Base-by-base conservation (phyloP, 53 echinoderm and acorn worm genomes). In the Zoroaster sp. region DNA sequence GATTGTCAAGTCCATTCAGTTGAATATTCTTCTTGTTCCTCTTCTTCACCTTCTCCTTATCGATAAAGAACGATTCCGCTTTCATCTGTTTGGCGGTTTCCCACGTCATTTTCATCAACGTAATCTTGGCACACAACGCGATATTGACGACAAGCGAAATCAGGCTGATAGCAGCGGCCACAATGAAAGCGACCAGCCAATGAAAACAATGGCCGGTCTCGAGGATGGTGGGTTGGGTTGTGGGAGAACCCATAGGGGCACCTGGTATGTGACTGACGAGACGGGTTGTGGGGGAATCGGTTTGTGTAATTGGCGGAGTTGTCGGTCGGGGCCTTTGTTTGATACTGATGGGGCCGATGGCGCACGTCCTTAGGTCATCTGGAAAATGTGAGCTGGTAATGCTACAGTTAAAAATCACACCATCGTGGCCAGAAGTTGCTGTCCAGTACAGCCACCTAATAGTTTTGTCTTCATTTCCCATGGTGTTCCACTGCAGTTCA, bases 311-410 rank as follows among this genome's bases (percentile, higher is more conserved):
- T 13, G 6, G 37, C 12, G 85, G 51, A 20, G 28, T 3, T 10
- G 55, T 63, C 3, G 79, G 18, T 23, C 18, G 4, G 10, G 13
- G 28, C 35, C 18, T 47, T 0, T 47, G 4, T 4, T 13, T 49
- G n/a, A 85, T 70, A 4, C n/a, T 69, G 34, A 85, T 70, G 7
- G 85, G 85, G 5, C 85, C 85, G 21, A 85, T 70, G 11, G 20
- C 34, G 38, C 85, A 85, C 1, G 13, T 49, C n/a, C 28, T 35
- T 0, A 3, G 10, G 20, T 11, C n/a, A 10, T 35, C 17, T 3
- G 85, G 85, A n/a, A 38, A 85, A 70, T 34, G 38, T 12, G 49
- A 35, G 35, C 85, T 85, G 8, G 49, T n/a, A 4, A 71, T 41
- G 47, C 17, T 21, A 34, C 85, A 85, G 11, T 35, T 46, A 11